Evolutionary conservation across 2,888 invertebrate genomes (phyloP).

Genomic region (Sicus ferrugineus): DNA sequence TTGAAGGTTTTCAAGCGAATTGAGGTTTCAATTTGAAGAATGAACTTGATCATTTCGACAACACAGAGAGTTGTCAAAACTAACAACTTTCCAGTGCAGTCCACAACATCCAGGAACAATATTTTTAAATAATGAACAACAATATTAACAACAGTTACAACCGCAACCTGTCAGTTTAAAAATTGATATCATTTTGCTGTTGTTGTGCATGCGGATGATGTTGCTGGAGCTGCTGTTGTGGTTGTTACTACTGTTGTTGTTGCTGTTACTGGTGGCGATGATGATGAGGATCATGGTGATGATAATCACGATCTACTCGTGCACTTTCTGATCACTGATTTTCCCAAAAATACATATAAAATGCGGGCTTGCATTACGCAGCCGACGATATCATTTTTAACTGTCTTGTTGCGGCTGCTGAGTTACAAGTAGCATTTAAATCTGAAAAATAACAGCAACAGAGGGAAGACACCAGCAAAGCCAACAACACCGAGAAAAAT

Average conservation of each 20-base stretch:
- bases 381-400: slow-evolving; percentile 6
- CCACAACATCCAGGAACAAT: no score
- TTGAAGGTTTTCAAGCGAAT: no score
- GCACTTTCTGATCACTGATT: neutral
- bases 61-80: no score
- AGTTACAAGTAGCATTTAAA: neutral
- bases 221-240: slow-evolving; percentile 47
- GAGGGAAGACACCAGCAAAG: neutral
- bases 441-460: neutral
- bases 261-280: slow-evolving; percentile 22
- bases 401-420: slow-evolving; percentile 18
- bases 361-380: neutral
- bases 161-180: slow-evolving; percentile 20
- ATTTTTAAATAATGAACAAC: no score
- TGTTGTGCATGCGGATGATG: neutral
- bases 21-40: no score
- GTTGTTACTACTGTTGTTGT: slow-evolving; percentile 33
- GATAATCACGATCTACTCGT: slow-evolving; percentile 1
- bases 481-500: no score
- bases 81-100: no score
- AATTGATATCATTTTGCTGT: slow-evolving; percentile 31
- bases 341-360: slow-evolving; percentile 14
- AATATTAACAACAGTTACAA: neutral
- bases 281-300: neutral
- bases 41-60: no score